A percentile compares a stretch with the other conserved stretches of the same genome.
Evolutionary conservation across 1,140 invertebrate species (phyloP).

Genomic region (Wasmannia auropunctata): DNA sequence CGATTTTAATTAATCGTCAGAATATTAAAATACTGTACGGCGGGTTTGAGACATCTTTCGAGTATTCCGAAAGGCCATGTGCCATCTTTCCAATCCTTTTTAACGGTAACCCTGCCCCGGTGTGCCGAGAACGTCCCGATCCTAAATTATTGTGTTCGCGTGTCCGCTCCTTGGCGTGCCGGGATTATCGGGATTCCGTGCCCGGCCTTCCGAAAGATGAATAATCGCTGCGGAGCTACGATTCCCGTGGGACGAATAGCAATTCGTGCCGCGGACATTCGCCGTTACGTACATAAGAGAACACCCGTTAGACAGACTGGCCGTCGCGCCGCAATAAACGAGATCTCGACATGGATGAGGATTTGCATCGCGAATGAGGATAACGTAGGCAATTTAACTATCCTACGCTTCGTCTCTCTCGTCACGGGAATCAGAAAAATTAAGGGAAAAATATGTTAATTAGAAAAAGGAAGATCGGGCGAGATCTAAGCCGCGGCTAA

Average conservation of each 20-base stretch:
- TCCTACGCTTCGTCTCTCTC: neutral
- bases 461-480: neutral
- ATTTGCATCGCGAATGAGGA: constrained; percentile 50
- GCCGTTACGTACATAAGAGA: constrained; percentile 33
- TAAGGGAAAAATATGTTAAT: neutral
- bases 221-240: constrained; percentile 56
- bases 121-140: constrained; percentile 11
- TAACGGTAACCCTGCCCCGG: constrained; percentile 14
- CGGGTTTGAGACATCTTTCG: neutral
- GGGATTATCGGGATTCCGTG: constrained; percentile 55
- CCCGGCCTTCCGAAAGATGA: constrained; percentile 55
- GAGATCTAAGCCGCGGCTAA: neutral
- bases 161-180: constrained; percentile 47
- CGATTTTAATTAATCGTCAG: neutral
- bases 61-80: neutral
- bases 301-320: constrained; percentile 40
- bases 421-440: constrained; percentile 17
- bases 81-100: constrained; percentile 26
- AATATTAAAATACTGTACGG: neutral
- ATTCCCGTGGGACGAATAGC: constrained; percentile 60
- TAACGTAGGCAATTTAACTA: constrained; percentile 39
- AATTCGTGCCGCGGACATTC: constrained; percentile 41
- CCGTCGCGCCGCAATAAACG: constrained; percentile 38
- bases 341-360: constrained; percentile 18
- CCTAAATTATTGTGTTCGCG: constrained; percentile 58